Conservation (phyloP, 2,797 vertebrate species). For the Dromococcyx pavoninus region DNA sequence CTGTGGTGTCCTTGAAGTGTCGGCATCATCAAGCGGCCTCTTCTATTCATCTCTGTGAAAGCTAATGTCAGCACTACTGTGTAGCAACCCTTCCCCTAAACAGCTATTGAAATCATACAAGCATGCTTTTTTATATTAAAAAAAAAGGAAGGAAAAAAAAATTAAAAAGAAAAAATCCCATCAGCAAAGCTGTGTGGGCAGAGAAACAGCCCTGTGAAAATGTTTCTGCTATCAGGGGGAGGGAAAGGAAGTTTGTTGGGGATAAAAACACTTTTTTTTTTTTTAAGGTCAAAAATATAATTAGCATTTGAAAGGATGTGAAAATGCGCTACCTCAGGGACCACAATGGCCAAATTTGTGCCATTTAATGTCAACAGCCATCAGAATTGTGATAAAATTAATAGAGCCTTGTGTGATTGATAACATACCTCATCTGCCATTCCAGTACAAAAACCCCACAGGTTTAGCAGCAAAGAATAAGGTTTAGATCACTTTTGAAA, state of each 20-base stretch:
- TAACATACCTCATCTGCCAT: slow-evolving; percentile 72
- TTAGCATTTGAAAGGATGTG: slow-evolving; percentile 85
- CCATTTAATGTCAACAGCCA: slow-evolving; percentile 82
- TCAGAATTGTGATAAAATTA: slow-evolving; percentile 82
- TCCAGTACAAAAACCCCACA: slow-evolving; percentile 52
- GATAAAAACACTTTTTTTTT: slow-evolving; percentile 55
- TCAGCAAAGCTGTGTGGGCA: background rate
- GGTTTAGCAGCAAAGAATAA: slow-evolving; percentile 21
- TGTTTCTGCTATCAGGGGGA: background rate
- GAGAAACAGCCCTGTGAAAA: slow-evolving; percentile 60
- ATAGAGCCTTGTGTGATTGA: slow-evolving; percentile 81
- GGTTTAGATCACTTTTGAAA: slow-evolving; percentile 46
- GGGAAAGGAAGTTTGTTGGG: background rate
- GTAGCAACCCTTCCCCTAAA: slow-evolving; percentile 52
- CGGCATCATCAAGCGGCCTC: slow-evolving; percentile 73
- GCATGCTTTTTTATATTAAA: slow-evolving; percentile 25
- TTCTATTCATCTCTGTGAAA: slow-evolving; percentile 69
- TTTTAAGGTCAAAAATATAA: slow-evolving; percentile 85
- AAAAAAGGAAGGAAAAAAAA: fast-evolving
- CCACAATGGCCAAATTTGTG: slow-evolving; percentile 71
- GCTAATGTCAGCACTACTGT: slow-evolving; percentile 65
- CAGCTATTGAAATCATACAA: slow-evolving; percentile 73
- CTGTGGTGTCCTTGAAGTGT: slow-evolving; percentile 82
- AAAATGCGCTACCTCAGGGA: slow-evolving; percentile 75
- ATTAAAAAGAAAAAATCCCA: background rate